Evolutionary conservation across 2,113 vertebrate species (phyloP), one percentile per base, ranked within the genome.

Genomic region (Microtus oregoni): DNA sequence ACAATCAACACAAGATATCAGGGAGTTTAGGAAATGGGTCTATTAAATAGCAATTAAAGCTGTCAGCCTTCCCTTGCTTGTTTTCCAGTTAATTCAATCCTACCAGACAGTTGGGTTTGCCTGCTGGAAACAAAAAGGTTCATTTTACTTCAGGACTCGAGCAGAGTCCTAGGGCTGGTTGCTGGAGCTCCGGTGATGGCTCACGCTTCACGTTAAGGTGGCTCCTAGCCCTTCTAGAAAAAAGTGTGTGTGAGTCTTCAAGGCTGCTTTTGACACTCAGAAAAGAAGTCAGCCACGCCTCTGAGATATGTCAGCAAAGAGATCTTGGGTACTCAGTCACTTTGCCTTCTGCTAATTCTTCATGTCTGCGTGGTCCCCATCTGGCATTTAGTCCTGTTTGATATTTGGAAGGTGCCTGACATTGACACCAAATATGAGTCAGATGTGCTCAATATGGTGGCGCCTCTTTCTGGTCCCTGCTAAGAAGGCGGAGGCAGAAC

Each of bases 11-110:
- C n/a, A 86, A 92, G 96, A 94, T 96, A 94, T 89, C 94, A 95
- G 90, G 65, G 95, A 96, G 94, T 92, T 97, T 89, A 92, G 97
- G 94, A 97, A 97, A 97, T 75, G 63, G 94, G 93, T 92, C 97
- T 92, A 95, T 97, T 97, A 97, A 96, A 92, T 72, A 89, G 90
- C 97, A 96, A 96, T 97, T 96, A 96, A 91, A 95, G 79, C 90
- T 81, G 97, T 93, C 93, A 95, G 96, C 93, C 92, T 96, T 82
- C 83, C 95, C 85, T 81, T 76, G 91, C 95, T 96, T 85, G 79
- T 94, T 96, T 94, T 50, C 90, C 90, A 10, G 76, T 75, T 95
- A 93, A 90, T 94, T 92, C 72, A 72, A 75, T 83, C 85, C 92
- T 91, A 68, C 3, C 67, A 95, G 96, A 94, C 82, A 81, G 91